Conservation (phyloP, 1,140 invertebrate genomes). For the Cyrtorhinus lividipennis region DNA sequence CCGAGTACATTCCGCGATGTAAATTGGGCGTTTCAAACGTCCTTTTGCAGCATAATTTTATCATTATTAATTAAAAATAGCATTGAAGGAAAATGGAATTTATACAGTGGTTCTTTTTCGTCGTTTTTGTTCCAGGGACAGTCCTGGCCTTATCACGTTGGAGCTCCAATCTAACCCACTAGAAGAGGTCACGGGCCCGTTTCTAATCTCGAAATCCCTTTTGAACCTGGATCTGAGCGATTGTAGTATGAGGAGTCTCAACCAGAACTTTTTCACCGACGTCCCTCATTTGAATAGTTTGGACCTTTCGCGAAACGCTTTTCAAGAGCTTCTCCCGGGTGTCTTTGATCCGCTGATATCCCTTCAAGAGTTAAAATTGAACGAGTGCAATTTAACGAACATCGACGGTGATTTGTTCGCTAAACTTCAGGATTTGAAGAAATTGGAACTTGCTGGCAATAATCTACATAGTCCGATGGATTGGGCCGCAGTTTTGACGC, state of each 20-base stretch:
- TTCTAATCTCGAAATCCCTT: conserved; percentile 46
- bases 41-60: too few relatives aligned
- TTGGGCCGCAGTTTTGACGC: conserved; percentile 43
- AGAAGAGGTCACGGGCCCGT: conserved; percentile 41
- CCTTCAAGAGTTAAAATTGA: conserved; percentile 47
- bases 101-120: too few relatives aligned
- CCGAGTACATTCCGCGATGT: too few relatives aligned
- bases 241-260: conserved; percentile 42
- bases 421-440: conserved; percentile 42
- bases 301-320: conserved; percentile 52
- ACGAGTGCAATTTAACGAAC: conserved; percentile 44
- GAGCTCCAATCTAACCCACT: conserved; percentile 54
- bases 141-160: conserved; percentile 47
- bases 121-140: conserved; percentile 37
- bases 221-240: conserved; percentile 50
- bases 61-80: too few relatives aligned
- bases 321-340: conserved; percentile 38
- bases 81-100: too few relatives aligned
- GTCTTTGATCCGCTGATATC: conserved; percentile 46
- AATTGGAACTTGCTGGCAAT: conserved; percentile 46
- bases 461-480: conserved; percentile 36
- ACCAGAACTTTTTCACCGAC: conserved; percentile 48
- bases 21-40: too few relatives aligned
- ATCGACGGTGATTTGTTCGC: conserved; percentile 41
- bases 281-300: conserved; percentile 46